Base-by-base conservation (phyloP, 2,888 invertebrate genomes). In the Polyploca ridens region DNA sequence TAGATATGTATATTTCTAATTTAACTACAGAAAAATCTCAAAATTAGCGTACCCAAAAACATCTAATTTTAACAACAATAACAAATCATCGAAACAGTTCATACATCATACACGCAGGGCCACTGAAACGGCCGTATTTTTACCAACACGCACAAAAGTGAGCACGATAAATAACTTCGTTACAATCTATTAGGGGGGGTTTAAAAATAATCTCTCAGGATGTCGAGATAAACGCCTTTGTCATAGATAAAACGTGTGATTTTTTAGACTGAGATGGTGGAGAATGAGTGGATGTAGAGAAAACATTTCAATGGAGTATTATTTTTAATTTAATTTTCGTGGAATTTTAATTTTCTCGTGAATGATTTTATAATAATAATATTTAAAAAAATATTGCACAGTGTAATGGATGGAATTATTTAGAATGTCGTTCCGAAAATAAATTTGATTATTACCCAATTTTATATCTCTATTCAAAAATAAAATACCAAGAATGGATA, bases 131-230 rank as follows among this genome's bases (percentile, higher is more conserved):
- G 54, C n/a, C 46, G 19, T 54, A 19, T 54, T 54, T 54, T 6
- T 46, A n/a, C 16, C 54, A 19, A 10, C 19, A 54, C 54, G 54
- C 54, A 54, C 54, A 19, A 54, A 54, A 54, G n/a, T 54, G 54
- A 10, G 71, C 64, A 61, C 65, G 71, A 81, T 75, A 73, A 75
- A 82, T 84, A 76, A 73, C 75, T 70, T 76, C 74, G 70, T 79
- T 79, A 79, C 77, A 80, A 74, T 80, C 82, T 79, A 82, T 81
- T 80, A 81, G 58, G 66, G 75, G 68, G 73, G 69, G 76, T 71
- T 82, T 79, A 76, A 83, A 81, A 80, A 84, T 82, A 81, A 76
- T 77, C 64, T 54, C 67, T 35, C 41, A 65, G 67, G 73, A 64
- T 70, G 71, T 67, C 63, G 44, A 61, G 71, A 66, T 68, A 64